phyloP scores from a whole-genome alignment of 2,113 vertebrate species.

The Lonchura striata region DNA sequence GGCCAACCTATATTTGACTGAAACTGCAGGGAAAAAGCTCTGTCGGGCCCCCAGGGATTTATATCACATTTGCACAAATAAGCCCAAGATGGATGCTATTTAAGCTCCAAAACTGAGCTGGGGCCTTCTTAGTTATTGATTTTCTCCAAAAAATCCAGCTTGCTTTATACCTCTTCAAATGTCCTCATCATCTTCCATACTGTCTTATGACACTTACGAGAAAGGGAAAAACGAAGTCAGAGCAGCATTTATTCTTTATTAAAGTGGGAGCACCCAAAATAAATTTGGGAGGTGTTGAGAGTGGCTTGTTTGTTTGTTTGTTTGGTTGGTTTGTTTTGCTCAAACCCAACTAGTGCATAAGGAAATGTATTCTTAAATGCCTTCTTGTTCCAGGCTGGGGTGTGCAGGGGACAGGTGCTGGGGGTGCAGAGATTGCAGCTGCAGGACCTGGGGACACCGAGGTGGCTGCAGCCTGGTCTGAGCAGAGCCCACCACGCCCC shows the following conservation, averaged over 20 bases:
- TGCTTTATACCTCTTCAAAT: background rate
- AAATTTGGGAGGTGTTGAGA: background rate
- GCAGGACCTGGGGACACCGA: background rate
- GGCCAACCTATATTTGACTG: background rate
- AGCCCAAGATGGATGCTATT: background rate
- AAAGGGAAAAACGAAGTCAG: background rate
- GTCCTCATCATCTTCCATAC: background rate
- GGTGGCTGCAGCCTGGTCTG: background rate
- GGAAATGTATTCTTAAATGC: background rate
- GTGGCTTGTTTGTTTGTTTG: background rate
- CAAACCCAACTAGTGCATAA: background rate
- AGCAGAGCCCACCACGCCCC: background rate
- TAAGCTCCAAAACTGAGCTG: background rate
- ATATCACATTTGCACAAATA: background rate
- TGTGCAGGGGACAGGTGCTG: background rate
- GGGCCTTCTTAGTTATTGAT: background rate
- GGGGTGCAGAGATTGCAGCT: background rate
- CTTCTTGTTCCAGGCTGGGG: background rate
- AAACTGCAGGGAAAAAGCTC: background rate
- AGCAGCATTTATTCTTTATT: background rate
- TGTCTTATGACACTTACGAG: background rate
- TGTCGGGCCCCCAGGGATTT: background rate
- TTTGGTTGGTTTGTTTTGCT: background rate
- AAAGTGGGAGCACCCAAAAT: background rate
- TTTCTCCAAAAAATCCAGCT: background rate